These are phyloP conservation scores for Aphidoletes aphidimyza DNA, from an alignment of 2,888 invertebrate genomes.

Conservation along the genomic window DNA sequence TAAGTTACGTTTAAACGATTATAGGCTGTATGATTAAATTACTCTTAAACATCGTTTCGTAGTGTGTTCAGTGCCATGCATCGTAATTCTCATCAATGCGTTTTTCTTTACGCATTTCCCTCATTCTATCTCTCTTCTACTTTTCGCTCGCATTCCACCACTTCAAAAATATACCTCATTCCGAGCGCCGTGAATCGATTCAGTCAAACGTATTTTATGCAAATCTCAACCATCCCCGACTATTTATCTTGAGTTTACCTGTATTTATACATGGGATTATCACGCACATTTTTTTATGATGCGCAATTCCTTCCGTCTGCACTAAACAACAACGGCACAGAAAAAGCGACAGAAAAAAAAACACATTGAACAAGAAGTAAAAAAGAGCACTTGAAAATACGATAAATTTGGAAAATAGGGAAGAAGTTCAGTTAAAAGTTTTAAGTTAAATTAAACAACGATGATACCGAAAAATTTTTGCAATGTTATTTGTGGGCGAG, in stretches of 20 bases:
- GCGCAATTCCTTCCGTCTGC: slow-evolving; percentile 34
- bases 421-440: slow-evolving; percentile 51
- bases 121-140: background rate
- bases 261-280: background rate
- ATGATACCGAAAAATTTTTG: slow-evolving; percentile 1
- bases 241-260: slow-evolving; percentile 40
- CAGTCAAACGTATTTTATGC: background rate
- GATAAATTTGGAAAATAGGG: slow-evolving; percentile 40
- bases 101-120: no score
- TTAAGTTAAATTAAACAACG: slow-evolving; percentile 52
- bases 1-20: slow-evolving; percentile 54
- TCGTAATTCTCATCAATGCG: slow-evolving; percentile 5
- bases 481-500: background rate
- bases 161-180: no score
- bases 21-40: slow-evolving; percentile 55
- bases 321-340: background rate
- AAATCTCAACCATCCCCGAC: slow-evolving; percentile 19
- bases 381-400: slow-evolving; percentile 3
- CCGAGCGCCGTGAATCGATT: no score
- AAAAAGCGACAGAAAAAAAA: background rate
- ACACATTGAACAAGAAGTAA: no score
- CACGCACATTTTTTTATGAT: slow-evolving; percentile 37
- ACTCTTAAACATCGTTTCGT: slow-evolving; percentile 5
- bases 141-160: background rate
- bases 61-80: slow-evolving; percentile 36